Conservation (phyloP, 1,140 invertebrate species). For the Diploscapter pachys region DNA sequence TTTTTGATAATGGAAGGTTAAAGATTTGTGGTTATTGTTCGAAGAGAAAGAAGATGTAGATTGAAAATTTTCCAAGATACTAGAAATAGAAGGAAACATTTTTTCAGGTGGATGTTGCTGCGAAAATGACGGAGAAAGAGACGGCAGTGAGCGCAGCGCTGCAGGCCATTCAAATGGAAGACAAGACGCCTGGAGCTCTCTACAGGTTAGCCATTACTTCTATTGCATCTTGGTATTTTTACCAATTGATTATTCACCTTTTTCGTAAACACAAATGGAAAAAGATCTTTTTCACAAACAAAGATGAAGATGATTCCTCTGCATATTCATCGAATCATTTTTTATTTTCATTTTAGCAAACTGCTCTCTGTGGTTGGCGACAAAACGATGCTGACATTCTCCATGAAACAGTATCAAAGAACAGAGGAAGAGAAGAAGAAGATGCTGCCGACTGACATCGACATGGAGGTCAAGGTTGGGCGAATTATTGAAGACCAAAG, state of each 20-base stretch:
- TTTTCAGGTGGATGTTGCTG: slow-evolving; percentile 20
- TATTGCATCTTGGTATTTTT: no score
- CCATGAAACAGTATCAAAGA: slow-evolving; percentile 45
- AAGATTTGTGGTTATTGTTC: no score
- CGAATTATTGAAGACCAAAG: background rate
- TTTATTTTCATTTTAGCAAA: slow-evolving; percentile 9
- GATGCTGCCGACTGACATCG: slow-evolving; percentile 59
- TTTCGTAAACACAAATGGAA: no score
- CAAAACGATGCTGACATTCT: slow-evolving; percentile 43
- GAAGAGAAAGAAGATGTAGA: no score
- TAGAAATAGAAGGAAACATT: no score
- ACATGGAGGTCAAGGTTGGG: slow-evolving; percentile 66
- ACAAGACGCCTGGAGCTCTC: slow-evolving; percentile 36
- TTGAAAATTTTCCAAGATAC: no score
- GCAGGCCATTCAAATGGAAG: slow-evolving; percentile 44
- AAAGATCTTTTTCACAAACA: no score
- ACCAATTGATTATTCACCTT: no score
- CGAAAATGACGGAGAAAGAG: slow-evolving; percentile 43
- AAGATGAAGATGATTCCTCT: no score
- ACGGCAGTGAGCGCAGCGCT: slow-evolving; percentile 43
- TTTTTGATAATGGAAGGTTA: no score
- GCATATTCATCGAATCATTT: no score
- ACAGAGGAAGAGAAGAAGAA: slow-evolving; percentile 42
- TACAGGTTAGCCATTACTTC: slow-evolving; percentile 30
- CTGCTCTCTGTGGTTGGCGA: slow-evolving; percentile 38